Percentiles rank a stretch among this genome's conserved stretches.
These are phyloP conservation scores for Troides helena DNA, from an alignment of 2,888 invertebrate genomes.

Conservation along the genomic window DNA sequence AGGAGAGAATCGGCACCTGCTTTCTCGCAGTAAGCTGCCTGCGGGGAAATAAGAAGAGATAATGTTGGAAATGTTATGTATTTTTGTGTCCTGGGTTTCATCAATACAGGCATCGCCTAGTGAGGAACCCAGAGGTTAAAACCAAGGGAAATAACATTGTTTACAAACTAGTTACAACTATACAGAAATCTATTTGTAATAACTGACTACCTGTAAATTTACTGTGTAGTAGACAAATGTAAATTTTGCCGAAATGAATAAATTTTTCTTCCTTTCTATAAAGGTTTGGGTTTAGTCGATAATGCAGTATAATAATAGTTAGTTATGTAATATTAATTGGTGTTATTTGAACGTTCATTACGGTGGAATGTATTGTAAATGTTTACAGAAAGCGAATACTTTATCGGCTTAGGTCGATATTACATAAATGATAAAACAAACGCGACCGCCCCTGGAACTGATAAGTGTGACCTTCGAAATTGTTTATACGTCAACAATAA, in stretches of 20 bases:
- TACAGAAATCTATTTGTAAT: no score
- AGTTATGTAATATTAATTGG: not conserved
- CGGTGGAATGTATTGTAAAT: not conserved
- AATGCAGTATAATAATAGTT: not conserved
- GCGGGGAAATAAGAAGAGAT: constrained; percentile 34
- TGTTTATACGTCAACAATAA: not conserved
- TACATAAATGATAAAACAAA: constrained; percentile 22
- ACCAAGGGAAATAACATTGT: no score
- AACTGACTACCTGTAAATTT: no score
- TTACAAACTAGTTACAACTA: no score
- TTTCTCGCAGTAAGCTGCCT: constrained; percentile 85
- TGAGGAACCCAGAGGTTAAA: no score
- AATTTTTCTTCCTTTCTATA: no score
- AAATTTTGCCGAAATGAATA: no score
- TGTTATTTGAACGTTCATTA: not conserved
- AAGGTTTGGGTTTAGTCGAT: not conserved
- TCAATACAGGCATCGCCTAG: no score
- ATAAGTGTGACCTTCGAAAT: constrained; percentile 23
- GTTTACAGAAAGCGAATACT: not conserved
- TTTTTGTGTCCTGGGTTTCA: no score
- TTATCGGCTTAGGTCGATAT: constrained; percentile 9
- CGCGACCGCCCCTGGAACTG: constrained; percentile 2
- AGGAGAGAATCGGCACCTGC: constrained; percentile 84
- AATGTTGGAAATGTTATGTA: not conserved
- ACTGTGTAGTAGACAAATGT: no score